Conservation (phyloP, 2,888 invertebrate genomes). For the Stegophylla sp. region DNA sequence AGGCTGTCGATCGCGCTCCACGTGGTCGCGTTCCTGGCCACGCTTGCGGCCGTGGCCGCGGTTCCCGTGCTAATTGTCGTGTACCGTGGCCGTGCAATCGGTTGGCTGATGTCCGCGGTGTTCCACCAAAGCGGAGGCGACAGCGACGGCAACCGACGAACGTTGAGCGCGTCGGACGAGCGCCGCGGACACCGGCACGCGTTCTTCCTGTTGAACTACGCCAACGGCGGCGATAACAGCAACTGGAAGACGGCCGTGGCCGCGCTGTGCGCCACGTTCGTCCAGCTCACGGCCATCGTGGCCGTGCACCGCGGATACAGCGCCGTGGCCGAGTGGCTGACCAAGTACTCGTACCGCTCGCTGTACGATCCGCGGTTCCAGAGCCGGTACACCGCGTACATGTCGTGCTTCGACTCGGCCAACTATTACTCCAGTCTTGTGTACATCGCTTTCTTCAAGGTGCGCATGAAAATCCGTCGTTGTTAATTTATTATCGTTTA, state of each 20-base stretch:
- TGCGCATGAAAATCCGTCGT: constrained; percentile 64
- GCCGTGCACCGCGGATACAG: constrained; percentile 49
- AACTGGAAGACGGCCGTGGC: constrained; percentile 48
- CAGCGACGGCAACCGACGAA: too few species aligned
- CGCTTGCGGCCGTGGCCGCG: constrained; percentile 29
- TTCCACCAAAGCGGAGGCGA: constrained; percentile 25
- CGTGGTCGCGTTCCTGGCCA: constrained; percentile 3
- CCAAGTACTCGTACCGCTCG: constrained; percentile 26
- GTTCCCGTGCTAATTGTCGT: constrained; percentile 51
- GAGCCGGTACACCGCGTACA: constrained; percentile 63
- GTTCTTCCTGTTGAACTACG: constrained; percentile 51
- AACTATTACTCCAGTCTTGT: constrained; percentile 98
- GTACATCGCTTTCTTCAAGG: constrained; percentile 98
- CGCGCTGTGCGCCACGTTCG: constrained; percentile 33
- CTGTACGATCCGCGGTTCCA: constrained; percentile 41
- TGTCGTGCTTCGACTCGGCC: constrained; percentile 87
- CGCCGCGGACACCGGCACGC: background rate
- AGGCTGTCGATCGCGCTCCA: background rate
- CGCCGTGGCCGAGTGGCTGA: constrained; percentile 43
- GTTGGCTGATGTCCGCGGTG: constrained; percentile 38
- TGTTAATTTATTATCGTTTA: too few species aligned
- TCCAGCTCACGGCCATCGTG: constrained; percentile 49
- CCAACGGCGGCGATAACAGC: constrained; percentile 40
- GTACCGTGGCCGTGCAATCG: constrained; percentile 50
- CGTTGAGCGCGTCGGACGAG: background rate